A percentile compares a stretch with the other conserved stretches of the same genome.
phyloP scores from a whole-genome alignment of 2,888 invertebrate species.

The Lycia hirtaria region DNA sequence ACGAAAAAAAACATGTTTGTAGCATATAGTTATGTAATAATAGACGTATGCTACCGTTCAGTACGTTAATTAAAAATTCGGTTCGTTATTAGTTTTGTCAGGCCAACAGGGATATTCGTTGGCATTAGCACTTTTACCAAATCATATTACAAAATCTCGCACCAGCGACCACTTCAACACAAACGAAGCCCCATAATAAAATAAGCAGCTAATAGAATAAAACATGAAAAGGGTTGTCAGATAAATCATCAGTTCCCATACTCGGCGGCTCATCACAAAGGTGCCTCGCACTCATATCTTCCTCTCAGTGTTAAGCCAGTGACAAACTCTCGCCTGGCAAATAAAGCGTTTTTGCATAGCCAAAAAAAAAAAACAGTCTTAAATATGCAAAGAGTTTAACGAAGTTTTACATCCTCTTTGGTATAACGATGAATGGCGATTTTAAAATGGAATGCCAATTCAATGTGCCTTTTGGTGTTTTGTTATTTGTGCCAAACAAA shows the following conservation, averaged over 20 bases:
- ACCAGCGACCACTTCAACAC: conserved; percentile 1
- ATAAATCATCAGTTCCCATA: conserved; percentile 68
- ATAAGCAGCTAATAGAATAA: conserved; percentile 56
- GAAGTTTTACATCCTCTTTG: too few relatives aligned
- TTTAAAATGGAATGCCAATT: conserved; percentile 23
- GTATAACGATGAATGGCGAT: conserved; percentile 7
- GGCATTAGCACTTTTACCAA: neutral
- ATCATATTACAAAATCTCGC: conserved; percentile 13
- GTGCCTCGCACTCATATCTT: conserved; percentile 43
- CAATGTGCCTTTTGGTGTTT: conserved; percentile 5
- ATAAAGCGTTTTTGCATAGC: conserved; percentile 11
- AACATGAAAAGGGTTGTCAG: conserved; percentile 51
- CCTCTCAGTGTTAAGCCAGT: conserved; percentile 59
- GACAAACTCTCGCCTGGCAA: conserved; percentile 71
- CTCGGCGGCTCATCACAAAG: conserved; percentile 55
- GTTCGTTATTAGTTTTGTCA: too few relatives aligned
- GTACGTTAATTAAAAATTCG: too few relatives aligned
- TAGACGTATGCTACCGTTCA: too few relatives aligned
- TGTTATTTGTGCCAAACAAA: neutral
- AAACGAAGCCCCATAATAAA: conserved; percentile 31
- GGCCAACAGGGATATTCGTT: too few relatives aligned
- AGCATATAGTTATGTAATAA: too few relatives aligned
- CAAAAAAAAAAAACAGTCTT: conserved; percentile 16
- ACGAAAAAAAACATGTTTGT: too few relatives aligned
- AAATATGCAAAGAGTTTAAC: too few relatives aligned